phyloP scores from a whole-genome alignment of 2,797 vertebrate species.

The Sylvia borin region DNA sequence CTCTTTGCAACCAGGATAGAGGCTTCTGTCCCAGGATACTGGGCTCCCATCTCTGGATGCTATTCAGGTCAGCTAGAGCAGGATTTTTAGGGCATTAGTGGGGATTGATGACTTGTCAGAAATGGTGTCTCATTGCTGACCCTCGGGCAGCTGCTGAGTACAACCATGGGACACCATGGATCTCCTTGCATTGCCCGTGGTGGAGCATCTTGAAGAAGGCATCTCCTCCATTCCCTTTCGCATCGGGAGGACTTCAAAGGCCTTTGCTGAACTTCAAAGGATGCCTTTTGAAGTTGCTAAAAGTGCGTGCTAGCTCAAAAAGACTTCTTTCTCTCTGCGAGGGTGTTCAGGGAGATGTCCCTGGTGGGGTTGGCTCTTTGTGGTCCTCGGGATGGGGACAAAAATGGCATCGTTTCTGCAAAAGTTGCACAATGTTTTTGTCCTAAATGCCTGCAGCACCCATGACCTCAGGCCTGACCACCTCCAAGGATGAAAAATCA shows the following conservation, averaged over 20 bases:
- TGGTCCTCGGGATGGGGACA: background rate
- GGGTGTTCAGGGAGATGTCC: background rate
- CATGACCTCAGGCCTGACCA: background rate
- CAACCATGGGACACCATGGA: accelerated
- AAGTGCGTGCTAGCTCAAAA: background rate
- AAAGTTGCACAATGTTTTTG: background rate
- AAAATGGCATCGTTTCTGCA: background rate
- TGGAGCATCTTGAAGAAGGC: background rate
- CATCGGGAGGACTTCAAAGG: background rate
- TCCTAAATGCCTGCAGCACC: background rate
- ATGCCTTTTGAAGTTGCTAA: conserved; percentile 31
- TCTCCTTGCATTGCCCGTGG: background rate
- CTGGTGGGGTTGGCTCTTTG: background rate
- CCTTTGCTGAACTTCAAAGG: conserved; percentile 29
- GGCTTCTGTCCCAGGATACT: background rate
- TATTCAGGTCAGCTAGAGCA: background rate
- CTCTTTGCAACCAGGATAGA: background rate
- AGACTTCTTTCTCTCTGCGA: background rate
- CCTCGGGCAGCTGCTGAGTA: background rate
- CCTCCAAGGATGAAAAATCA: background rate
- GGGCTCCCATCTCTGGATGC: background rate
- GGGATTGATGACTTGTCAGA: background rate
- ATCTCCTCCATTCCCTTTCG: background rate
- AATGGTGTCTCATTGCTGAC: background rate
- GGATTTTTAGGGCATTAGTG: background rate